Evolutionary conservation across 2,797 vertebrate species (phyloP).

Genomic region (Thaleichthys pacificus): DNA sequence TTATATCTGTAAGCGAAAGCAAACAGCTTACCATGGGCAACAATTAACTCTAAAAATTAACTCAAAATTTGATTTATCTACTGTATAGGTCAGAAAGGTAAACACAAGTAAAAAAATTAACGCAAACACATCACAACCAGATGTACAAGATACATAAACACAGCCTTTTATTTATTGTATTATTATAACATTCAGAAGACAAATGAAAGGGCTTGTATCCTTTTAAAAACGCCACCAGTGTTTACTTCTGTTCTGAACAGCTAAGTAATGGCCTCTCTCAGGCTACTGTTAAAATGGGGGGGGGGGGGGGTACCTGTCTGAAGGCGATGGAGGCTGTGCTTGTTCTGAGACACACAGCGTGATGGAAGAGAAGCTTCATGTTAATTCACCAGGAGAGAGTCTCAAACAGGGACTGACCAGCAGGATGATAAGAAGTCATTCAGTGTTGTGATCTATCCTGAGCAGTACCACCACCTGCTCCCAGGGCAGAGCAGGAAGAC

Average conservation of each 20-base stretch:
- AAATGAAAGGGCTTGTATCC: neutral
- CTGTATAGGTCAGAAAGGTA: too few relatives aligned
- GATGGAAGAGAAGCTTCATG: slow-evolving; percentile 60
- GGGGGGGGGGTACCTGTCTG: slow-evolving; percentile 38
- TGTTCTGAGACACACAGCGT: slow-evolving; percentile 9
- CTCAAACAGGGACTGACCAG: slow-evolving; percentile 56
- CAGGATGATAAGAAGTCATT: slow-evolving; percentile 60
- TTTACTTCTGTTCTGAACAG: slow-evolving; percentile 11
- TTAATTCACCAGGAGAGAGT: slow-evolving; percentile 49
- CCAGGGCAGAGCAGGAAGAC: slow-evolving; percentile 46
- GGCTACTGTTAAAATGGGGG: neutral
- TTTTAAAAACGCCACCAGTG: neutral
- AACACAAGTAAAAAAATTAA: neutral
- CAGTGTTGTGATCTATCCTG: slow-evolving; percentile 65
- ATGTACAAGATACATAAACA: slow-evolving; percentile 9
- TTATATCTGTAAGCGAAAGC: too few relatives aligned
- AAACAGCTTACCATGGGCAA: too few relatives aligned
- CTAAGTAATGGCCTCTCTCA: slow-evolving; percentile 24
- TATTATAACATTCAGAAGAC: neutral
- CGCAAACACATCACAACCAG: neutral
- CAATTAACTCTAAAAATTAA: too few relatives aligned
- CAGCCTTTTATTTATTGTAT: slow-evolving; percentile 17
- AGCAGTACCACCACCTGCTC: slow-evolving; percentile 61
- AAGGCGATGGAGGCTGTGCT: neutral
- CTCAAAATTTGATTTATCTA: too few relatives aligned